Evolutionary conservation across 1,140 invertebrate genomes (phyloP).

Genomic region (Cydia strobilella): DNA sequence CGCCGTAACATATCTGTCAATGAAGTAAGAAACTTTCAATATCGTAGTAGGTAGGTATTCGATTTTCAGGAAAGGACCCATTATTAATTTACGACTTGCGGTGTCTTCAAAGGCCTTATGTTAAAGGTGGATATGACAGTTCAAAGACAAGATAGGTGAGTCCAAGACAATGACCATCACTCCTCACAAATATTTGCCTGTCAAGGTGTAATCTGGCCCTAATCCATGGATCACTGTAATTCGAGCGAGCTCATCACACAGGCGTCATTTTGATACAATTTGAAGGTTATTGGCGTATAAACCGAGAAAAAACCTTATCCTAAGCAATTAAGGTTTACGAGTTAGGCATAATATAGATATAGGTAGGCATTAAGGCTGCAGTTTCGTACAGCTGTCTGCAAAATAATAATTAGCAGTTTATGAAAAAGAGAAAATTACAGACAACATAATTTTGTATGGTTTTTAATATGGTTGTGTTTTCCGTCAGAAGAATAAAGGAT

Average conservation of each 20-base stretch:
- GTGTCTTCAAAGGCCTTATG: background rate
- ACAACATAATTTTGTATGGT: too few relatives aligned
- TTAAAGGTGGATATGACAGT: background rate
- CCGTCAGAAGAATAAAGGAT: too few relatives aligned
- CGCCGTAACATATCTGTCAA: too few relatives aligned
- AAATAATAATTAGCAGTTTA: background rate
- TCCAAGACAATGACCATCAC: slow-evolving; percentile 40
- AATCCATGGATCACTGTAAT: slow-evolving; percentile 40
- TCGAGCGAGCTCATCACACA: slow-evolving; percentile 10
- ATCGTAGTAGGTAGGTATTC: too few relatives aligned
- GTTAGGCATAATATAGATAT: background rate
- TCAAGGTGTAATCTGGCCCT: slow-evolving; percentile 45
- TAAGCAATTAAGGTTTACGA: slow-evolving; percentile 26
- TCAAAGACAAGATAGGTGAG: slow-evolving; percentile 6
- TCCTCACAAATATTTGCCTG: slow-evolving; percentile 60
- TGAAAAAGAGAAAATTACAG: too few relatives aligned
- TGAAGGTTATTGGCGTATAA: slow-evolving; percentile 25
- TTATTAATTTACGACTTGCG: background rate
- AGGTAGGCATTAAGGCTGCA: background rate
- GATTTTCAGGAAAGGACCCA: background rate
- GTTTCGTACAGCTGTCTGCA: background rate
- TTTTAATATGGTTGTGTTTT: too few relatives aligned
- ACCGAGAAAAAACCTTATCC: slow-evolving; percentile 11
- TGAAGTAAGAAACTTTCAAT: too few relatives aligned
- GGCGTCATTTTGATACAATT: slow-evolving; percentile 21